phyloP scores from a whole-genome alignment of 2,797 vertebrate genomes.

The Petrocephalus sullivani region DNA sequence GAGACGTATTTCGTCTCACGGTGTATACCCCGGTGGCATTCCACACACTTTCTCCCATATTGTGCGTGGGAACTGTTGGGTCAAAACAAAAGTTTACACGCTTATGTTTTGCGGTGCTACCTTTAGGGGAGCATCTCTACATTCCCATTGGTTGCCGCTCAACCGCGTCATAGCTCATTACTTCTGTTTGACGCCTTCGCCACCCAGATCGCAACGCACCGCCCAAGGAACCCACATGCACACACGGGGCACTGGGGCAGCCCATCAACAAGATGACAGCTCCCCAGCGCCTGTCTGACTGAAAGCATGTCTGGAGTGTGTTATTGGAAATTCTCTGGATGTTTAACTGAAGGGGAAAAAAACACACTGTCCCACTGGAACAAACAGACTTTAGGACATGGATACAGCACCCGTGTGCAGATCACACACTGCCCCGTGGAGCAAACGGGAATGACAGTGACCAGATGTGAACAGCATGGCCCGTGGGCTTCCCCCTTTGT shows the following conservation, averaged over 20 bases:
- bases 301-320: background rate
- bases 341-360: constrained; percentile 1
- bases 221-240: background rate
- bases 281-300: background rate
- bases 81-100: too few species aligned
- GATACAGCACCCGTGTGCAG: background rate
- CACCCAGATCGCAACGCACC: background rate
- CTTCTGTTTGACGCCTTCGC: too few species aligned
- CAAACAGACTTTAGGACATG: background rate
- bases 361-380: background rate
- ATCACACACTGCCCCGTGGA: background rate
- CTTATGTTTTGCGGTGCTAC: too few species aligned
- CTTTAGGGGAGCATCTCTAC: too few species aligned
- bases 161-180: too few species aligned
- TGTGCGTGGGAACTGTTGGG: too few species aligned
- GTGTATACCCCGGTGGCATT: too few species aligned
- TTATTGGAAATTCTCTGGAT: constrained; percentile 9
- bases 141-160: background rate
- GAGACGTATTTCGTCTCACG: too few species aligned
- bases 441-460: background rate
- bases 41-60: too few species aligned
- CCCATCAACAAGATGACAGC: background rate
- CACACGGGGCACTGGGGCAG: background rate
- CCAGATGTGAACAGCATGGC: background rate
- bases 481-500: background rate